phyloP scores from a whole-genome alignment of 2,113 vertebrate species.

The Cromileptes altivelis region DNA sequence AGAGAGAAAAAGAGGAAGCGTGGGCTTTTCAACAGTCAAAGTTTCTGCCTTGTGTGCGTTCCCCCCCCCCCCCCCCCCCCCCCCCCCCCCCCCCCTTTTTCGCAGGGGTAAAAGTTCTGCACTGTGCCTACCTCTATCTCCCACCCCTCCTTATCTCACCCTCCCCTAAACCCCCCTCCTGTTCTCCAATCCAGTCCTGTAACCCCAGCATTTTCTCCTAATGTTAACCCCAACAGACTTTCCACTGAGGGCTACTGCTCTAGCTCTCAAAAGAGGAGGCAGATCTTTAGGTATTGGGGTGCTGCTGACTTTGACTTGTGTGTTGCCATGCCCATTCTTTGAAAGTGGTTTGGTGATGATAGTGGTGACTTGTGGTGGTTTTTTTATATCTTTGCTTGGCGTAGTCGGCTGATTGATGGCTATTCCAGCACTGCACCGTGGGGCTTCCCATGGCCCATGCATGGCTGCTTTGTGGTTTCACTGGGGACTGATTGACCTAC shows the following conservation, averaged over 20 bases:
- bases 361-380: slow-evolving; percentile 78
- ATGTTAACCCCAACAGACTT: slow-evolving; percentile 91
- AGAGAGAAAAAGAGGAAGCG: slow-evolving; percentile 38
- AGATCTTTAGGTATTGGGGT: slow-evolving; percentile 94
- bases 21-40: slow-evolving; percentile 48
- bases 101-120: slow-evolving; percentile 46
- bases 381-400: slow-evolving; percentile 84
- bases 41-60: slow-evolving; percentile 64
- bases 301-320: slow-evolving; percentile 83
- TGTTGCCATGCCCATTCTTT: slow-evolving; percentile 85
- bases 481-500: slow-evolving; percentile 70
- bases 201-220: slow-evolving; percentile 86
- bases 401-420: slow-evolving; percentile 85
- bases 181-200: slow-evolving; percentile 76
- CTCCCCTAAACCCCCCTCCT: slow-evolving; percentile 40
- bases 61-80: too few species aligned
- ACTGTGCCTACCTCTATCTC: slow-evolving; percentile 47
- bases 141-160: slow-evolving; percentile 27
- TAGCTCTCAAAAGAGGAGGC: slow-evolving; percentile 94
- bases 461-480: slow-evolving; percentile 90
- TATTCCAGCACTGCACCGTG: slow-evolving; percentile 79
- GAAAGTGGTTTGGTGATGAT: slow-evolving; percentile 81
- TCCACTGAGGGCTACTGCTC: slow-evolving; percentile 95
- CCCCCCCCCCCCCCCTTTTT: too few species aligned
- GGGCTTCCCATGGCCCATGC: slow-evolving; percentile 82